Conservation (phyloP, 2,797 vertebrate genomes). For the Hyperoplus lanceolatus region DNA sequence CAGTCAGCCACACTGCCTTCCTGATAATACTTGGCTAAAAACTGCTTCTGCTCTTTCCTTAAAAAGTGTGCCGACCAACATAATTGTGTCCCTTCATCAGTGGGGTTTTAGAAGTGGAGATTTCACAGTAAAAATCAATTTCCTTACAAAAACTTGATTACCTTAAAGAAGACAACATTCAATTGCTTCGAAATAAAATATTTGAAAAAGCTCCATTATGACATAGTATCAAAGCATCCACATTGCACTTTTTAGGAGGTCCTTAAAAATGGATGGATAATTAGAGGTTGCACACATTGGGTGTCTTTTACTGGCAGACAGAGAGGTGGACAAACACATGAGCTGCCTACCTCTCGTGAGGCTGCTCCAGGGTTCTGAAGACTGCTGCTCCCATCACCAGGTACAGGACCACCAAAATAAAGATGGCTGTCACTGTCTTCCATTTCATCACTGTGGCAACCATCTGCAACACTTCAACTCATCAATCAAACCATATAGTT, state of each 20-base stretch:
- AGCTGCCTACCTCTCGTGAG: slow-evolving; percentile 88
- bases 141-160: neutral
- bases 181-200: neutral
- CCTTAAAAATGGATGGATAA: neutral
- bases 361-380: slow-evolving; percentile 95
- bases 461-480: slow-evolving; percentile 72
- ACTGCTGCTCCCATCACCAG: slow-evolving; percentile 95
- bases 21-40: neutral
- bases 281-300: neutral
- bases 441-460: slow-evolving; percentile 97
- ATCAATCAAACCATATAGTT: slow-evolving; percentile 47
- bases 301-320: neutral
- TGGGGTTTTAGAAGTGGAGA: neutral
- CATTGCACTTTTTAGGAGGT: neutral
- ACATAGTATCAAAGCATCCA: neutral
- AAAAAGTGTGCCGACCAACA: neutral
- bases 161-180: neutral
- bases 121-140: neutral
- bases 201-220: neutral
- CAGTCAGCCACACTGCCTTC: neutral
- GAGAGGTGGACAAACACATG: slow-evolving; percentile 1
- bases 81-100: neutral
- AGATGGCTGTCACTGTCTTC: slow-evolving; percentile 96
- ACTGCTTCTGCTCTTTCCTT: neutral
- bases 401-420: slow-evolving; percentile 95